phyloP scores from a whole-genome alignment of 2,113 vertebrate species.

The Aleadryas rufinucha region DNA sequence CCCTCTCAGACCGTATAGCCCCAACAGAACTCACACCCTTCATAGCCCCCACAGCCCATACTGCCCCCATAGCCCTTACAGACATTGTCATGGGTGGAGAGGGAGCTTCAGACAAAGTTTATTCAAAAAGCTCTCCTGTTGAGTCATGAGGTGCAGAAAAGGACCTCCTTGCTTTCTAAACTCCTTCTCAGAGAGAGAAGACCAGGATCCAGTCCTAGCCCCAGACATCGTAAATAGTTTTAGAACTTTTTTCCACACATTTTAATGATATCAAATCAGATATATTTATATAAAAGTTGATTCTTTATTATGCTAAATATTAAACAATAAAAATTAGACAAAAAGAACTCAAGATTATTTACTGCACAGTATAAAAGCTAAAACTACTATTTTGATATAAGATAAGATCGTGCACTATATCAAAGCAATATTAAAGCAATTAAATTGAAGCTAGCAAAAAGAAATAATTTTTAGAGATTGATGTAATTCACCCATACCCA shows the following conservation, averaged over 20 bases:
- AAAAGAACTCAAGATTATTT: neutral
- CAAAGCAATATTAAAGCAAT: neutral
- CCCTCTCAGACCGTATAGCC: neutral
- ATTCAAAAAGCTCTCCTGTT: neutral
- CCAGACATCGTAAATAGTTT: neutral
- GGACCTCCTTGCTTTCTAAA: neutral
- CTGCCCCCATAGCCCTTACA: neutral
- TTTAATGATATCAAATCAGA: neutral
- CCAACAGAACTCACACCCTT: neutral
- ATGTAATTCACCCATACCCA: neutral
- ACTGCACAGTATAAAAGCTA: neutral
- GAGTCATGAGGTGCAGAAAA: neutral
- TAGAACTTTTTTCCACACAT: neutral
- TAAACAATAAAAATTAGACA: neutral
- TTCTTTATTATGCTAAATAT: neutral
- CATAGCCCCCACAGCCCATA: neutral
- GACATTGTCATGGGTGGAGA: neutral
- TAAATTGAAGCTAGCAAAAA: neutral
- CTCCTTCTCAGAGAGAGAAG: neutral
- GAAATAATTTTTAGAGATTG: neutral
- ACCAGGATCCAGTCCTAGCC: neutral
- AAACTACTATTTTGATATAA: neutral
- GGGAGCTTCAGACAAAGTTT: neutral
- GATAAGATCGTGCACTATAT: neutral
- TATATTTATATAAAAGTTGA: neutral